Evolutionary conservation across 2,888 invertebrate genomes (phyloP), one percentile per base, ranked within the genome.

Genomic region (Eupithecia pulchellata): DNA sequence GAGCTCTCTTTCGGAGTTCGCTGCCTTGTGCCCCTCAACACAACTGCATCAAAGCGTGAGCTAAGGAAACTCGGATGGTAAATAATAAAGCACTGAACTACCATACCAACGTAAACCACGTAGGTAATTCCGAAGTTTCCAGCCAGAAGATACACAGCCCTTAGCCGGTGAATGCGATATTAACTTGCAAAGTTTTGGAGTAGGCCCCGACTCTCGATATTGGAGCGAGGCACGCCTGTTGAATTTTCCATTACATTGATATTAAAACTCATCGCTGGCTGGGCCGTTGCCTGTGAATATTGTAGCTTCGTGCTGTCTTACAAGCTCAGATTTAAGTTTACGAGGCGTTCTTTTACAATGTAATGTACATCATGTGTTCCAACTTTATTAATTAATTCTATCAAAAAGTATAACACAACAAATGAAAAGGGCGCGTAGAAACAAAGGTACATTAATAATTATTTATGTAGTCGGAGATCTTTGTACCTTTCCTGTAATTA

Each of bases 241-340:
- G 69, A 69, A 69, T 69, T 72, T 72, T 69, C 69, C 72, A 72
- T 72, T 69, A 67, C 66, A 72, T 60, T 55, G 69, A 69, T 72
- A 69, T 72, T 69, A 72, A 69, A 66, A 61, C 34, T 69, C 65
- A 66, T 68, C 63, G 39, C 27, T 32, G 30, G 39, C 27, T 32
- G 30, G 60, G 55, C 66, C 63, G 30, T 55, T n/a, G 55, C 34
- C 64, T 61, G 11, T n/a, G n/a, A 57, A 52, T 39, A 63, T 67
- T 47, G 20, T 55, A 17, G 55, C 32, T 60, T 64, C 36, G 30
- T 25, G 61, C 20, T 61, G 13, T 61, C 30, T 20, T 36, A 36
- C 14, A 34, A 8, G 57, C 29, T 17, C 29, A 14, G 29, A 17
- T 57, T 29, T 17, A 17, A 57, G 29, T 17, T 29, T 29, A 29